phyloP scores from a whole-genome alignment of 2,113 vertebrate genomes.

The Sinocyclocheilus maitianheensis region DNA sequence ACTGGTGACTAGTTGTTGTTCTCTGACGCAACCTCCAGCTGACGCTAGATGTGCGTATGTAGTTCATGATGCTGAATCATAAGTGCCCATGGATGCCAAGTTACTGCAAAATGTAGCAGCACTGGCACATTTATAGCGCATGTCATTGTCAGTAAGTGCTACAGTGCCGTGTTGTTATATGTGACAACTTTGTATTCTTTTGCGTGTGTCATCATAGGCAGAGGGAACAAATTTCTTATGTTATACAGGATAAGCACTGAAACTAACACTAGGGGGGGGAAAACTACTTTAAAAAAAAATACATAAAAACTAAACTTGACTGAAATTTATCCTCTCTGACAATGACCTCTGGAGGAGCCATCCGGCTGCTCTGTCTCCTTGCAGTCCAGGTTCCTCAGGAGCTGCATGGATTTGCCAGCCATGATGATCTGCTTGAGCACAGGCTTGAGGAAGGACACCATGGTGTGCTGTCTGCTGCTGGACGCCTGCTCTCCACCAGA shows the following conservation, averaged over 20 bases:
- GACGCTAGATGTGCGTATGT: background rate
- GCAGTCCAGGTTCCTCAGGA: slow-evolving; percentile 88
- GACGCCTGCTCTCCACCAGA: slow-evolving; percentile 87
- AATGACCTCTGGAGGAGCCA: slow-evolving; percentile 77
- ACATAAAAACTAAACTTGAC: background rate
- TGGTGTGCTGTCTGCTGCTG: slow-evolving; percentile 87
- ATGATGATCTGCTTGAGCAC: slow-evolving; percentile 53
- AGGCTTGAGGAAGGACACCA: slow-evolving; percentile 87
- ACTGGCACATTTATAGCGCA: background rate
- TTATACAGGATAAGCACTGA: background rate
- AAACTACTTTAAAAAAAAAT: too few relatives aligned
- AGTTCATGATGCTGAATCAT: background rate
- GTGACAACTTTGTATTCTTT: background rate
- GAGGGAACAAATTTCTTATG: background rate
- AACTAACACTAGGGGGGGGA: background rate
- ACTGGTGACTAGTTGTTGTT: background rate
- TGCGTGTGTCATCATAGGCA: background rate
- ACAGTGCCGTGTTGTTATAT: background rate
- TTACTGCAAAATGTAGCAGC: background rate
- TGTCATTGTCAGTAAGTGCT: background rate
- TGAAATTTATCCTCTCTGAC: background rate
- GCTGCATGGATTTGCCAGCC: slow-evolving; percentile 98
- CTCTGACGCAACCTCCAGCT: background rate
- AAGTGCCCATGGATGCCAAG: background rate
- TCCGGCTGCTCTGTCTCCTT: slow-evolving; percentile 71